A percentile compares a stretch with the other conserved stretches of the same genome.
These are phyloP conservation scores for Elegia similella DNA, from an alignment of 2,888 invertebrate species.

Conservation along the genomic window DNA sequence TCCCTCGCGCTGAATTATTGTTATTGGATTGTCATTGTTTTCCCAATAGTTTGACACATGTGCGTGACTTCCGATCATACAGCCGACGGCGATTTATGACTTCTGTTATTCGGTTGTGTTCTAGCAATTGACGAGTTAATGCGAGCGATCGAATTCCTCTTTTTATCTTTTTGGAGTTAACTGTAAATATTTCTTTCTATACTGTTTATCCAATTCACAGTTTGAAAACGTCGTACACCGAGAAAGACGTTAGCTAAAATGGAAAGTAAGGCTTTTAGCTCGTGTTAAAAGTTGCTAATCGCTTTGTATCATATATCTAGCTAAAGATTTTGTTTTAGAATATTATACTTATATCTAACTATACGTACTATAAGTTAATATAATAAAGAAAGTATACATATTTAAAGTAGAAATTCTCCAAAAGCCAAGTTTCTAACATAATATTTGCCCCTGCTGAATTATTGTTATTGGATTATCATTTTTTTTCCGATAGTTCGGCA, in stretches of 20 bases:
- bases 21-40: constrained; percentile 18
- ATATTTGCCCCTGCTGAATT: constrained; percentile 15
- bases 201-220: no score
- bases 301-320: no score
- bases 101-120: constrained; percentile 2
- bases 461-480: constrained; percentile 19
- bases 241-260: no score
- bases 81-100: neutral
- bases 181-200: no score
- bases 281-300: no score
- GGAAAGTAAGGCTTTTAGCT: no score
- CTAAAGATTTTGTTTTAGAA: neutral
- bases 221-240: no score
- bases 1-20: constrained; percentile 11
- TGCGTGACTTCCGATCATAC: constrained; percentile 13
- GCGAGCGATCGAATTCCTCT: neutral
- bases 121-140: neutral
- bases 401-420: neutral
- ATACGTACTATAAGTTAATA: no score
- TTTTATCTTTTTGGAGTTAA: neutral
- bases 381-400: neutral
- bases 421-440: neutral
- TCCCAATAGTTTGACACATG: constrained; percentile 13
- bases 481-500: constrained; percentile 17
- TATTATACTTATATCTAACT: neutral